Evolutionary conservation across 2,113 vertebrate species (phyloP).

Genomic region (Camelus dromedarius): DNA sequence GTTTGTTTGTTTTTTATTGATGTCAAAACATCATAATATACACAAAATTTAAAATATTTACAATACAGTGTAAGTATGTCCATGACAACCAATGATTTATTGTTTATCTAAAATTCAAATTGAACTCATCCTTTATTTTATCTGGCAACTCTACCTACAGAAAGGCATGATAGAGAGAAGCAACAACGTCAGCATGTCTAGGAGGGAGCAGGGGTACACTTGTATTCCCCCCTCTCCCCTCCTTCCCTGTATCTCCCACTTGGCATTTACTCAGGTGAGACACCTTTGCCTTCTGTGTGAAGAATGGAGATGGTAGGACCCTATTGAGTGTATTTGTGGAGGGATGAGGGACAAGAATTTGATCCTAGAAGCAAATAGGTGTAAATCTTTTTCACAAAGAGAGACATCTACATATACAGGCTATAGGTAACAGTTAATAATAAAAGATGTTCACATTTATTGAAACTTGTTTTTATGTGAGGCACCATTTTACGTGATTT

Average conservation of each 20-base stretch:
- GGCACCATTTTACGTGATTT: not conserved
- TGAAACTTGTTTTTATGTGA: not conserved
- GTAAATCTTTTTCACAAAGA: not conserved
- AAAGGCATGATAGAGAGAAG: not conserved
- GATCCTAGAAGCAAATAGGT: not conserved
- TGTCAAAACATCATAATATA: not conserved
- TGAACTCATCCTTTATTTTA: not conserved
- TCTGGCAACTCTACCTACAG: not conserved
- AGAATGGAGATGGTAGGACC: not conserved
- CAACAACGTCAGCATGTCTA: not conserved
- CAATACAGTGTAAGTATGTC: not conserved
- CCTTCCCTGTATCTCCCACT: not conserved
- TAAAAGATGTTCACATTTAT: constrained; percentile 34
- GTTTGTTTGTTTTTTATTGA: not conserved
- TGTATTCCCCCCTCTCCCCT: not conserved
- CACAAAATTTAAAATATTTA: not conserved
- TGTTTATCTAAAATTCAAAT: constrained; percentile 25
- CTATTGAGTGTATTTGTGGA: constrained; percentile 8
- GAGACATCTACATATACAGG: not conserved
- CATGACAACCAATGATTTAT: constrained; percentile 9
- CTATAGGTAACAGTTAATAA: not conserved
- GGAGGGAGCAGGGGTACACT: not conserved
- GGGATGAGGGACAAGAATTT: not conserved
- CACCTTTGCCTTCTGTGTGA: constrained; percentile 21
- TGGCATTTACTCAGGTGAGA: not conserved